phyloP scores from a whole-genome alignment of 53 echinoderm and acorn worm species.

The Crossaster papposus region DNA sequence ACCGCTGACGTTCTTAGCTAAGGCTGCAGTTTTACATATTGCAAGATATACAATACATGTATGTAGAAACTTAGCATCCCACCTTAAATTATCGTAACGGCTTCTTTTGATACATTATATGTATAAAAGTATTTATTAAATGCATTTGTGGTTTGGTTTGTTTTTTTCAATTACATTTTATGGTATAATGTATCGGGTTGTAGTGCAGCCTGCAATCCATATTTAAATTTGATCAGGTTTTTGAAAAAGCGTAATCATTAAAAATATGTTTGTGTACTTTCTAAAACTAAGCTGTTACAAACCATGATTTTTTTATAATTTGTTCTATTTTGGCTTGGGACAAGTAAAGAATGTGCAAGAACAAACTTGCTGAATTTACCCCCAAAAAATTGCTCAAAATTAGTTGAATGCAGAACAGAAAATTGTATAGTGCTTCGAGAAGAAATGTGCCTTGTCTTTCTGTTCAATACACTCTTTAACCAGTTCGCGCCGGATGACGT shows the following conservation, averaged over 20 bases:
- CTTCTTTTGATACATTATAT: slow-evolving; percentile 61
- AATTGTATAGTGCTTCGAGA: not conserved
- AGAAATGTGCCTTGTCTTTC: slow-evolving; percentile 57
- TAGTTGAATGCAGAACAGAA: not conserved
- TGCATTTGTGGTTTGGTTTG: slow-evolving; percentile 21
- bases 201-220: slow-evolving; percentile 3
- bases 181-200: not conserved
- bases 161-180: not conserved
- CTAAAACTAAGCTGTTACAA: not conserved
- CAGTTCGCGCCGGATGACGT: no score
- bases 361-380: not conserved
- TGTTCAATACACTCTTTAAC: no score
- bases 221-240: not conserved
- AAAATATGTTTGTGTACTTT: not conserved
- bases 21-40: not conserved
- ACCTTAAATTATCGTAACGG: slow-evolving; percentile 31
- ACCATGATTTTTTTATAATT: not conserved
- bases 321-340: not conserved
- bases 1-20: not conserved
- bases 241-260: not conserved
- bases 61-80: slow-evolving; percentile 11
- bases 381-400: slow-evolving; percentile 1
- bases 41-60: slow-evolving; percentile 29
- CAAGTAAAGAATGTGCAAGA: not conserved
- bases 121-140: slow-evolving; percentile 64